Percentiles rank a stretch among this genome's conserved stretches.
phyloP scores from a whole-genome alignment of 2,113 vertebrate species.

The Propithecus coquereli region DNA sequence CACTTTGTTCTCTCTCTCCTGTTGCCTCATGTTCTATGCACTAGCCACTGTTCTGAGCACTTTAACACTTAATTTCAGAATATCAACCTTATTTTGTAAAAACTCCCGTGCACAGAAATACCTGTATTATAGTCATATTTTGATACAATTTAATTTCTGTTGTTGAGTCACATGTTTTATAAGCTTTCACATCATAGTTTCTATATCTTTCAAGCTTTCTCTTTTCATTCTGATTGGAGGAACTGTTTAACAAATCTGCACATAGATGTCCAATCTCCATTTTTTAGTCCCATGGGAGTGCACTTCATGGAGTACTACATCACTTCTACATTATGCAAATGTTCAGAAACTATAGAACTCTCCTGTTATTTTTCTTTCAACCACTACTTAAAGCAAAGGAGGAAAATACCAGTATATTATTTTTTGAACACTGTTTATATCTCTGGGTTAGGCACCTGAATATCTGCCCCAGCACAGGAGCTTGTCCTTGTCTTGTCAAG shows the following conservation, averaged over 20 bases:
- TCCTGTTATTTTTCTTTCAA: background rate
- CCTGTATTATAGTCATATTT: background rate
- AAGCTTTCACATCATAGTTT: background rate
- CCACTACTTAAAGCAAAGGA: conserved; percentile 1
- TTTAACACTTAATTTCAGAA: background rate
- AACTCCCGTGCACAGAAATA: background rate
- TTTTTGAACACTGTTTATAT: background rate
- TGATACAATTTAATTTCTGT: background rate
- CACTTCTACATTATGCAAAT: background rate
- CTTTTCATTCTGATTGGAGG: conserved; percentile 53
- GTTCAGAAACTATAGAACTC: background rate
- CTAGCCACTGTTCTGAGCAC: background rate
- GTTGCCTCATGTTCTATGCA: background rate
- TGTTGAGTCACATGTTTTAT: conserved; percentile 24
- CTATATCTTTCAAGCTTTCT: background rate
- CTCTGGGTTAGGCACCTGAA: background rate
- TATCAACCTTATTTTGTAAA: background rate
- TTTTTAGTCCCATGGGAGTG: conserved; percentile 1
- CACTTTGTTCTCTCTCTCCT: background rate
- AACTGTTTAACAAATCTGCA: background rate
- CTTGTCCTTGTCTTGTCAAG: conserved; percentile 57
- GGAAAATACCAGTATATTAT: background rate
- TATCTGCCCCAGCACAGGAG: background rate
- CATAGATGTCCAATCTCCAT: background rate
- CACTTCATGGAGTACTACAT: background rate